Percentiles rank a stretch among this genome's conserved stretches.
These are phyloP conservation scores for Plestiodon gilberti DNA, from an alignment of 2,113 vertebrate species.

Conservation along the genomic window DNA sequence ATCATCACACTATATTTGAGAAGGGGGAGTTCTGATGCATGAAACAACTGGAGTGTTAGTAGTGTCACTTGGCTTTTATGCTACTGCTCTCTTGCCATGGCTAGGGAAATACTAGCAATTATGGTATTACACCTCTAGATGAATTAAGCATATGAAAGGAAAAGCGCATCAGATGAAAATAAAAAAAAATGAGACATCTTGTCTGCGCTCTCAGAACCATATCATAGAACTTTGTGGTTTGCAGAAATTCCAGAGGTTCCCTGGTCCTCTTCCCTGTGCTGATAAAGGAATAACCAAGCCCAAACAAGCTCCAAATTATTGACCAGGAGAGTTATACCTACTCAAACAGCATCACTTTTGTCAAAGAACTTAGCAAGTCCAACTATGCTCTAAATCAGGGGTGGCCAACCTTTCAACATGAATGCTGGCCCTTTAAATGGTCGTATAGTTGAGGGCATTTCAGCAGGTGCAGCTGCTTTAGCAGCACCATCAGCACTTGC, in stretches of 20 bases:
- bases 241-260: background rate
- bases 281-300: background rate
- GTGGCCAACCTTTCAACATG: no score
- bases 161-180: slow-evolving; percentile 11
- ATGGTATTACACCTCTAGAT: background rate
- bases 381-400: background rate
- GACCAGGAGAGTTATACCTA: background rate
- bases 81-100: fast-evolving
- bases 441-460: no score
- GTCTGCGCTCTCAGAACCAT: background rate
- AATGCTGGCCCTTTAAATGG: no score
- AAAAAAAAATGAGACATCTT: background rate
- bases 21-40: background rate
- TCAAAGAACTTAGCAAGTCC: background rate
- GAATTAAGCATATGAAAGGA: background rate
- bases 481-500: no score
- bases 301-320: background rate
- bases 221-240: background rate
- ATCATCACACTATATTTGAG: slow-evolving; percentile 47
- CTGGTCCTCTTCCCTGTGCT: no score
- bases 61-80: background rate
- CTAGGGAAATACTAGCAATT: background rate
- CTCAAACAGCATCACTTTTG: background rate
- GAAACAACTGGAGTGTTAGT: background rate
- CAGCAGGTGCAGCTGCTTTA: no score